Percentiles rank a stretch among this genome's conserved stretches.
phyloP scores from a whole-genome alignment of 2,888 invertebrate species.

The Melangyna quadrimaculata region DNA sequence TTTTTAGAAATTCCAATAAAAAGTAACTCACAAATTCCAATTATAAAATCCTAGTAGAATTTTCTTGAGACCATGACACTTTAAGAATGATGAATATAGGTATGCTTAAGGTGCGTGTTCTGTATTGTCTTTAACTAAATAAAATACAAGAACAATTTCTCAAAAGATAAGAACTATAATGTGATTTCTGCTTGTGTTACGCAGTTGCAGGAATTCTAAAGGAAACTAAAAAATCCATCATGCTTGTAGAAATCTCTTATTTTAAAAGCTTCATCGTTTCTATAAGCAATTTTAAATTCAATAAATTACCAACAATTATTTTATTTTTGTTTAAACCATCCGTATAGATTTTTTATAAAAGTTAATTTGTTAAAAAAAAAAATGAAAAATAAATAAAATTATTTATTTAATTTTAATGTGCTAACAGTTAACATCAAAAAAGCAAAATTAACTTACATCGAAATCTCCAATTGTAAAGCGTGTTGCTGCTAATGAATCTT shows the following conservation, averaged over 20 bases:
- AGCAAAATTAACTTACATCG: constrained; percentile 84
- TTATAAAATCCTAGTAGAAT: neutral
- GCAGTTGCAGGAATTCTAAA: neutral
- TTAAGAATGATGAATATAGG: neutral
- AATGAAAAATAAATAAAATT: neutral
- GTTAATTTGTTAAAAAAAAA: neutral
- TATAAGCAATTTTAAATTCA: neutral
- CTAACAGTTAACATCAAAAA: constrained; percentile 51
- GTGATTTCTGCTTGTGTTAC: neutral
- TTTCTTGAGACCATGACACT: neutral
- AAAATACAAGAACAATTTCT: neutral
- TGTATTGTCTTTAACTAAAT: neutral
- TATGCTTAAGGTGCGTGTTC: neutral
- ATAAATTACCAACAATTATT: neutral
- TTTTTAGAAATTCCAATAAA: neutral
- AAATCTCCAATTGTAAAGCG: constrained; percentile 89
- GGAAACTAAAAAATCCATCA: neutral
- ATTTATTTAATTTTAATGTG: constrained; percentile 18
- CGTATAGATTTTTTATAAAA: neutral
- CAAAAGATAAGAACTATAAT: neutral
- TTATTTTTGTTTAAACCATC: neutral
- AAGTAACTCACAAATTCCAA: neutral
- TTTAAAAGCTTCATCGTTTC: neutral
- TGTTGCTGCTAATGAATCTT: constrained; percentile 82
- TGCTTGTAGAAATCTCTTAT: neutral